Evolutionary conservation across 2,888 invertebrate genomes (phyloP).

Genomic region (Cheilosia impressa): DNA sequence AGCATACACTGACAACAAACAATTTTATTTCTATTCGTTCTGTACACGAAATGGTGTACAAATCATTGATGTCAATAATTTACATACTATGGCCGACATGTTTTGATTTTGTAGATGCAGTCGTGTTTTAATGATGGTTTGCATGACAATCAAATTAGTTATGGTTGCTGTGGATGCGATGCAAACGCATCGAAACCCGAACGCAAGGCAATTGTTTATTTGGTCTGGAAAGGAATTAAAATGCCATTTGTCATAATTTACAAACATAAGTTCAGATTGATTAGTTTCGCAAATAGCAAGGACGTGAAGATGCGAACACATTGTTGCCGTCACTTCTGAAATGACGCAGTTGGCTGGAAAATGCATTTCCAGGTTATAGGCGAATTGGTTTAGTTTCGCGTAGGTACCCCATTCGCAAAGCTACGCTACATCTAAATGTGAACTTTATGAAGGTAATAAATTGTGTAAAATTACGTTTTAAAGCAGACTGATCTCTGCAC

Average conservation of each 20-base stretch:
- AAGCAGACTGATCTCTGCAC: too few relatives aligned
- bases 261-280: background rate
- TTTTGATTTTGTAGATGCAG: slow-evolving; percentile 8
- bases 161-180: background rate
- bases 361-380: too few relatives aligned
- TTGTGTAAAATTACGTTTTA: too few relatives aligned
- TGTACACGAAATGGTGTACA: slow-evolving; percentile 26
- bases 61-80: slow-evolving; percentile 31
- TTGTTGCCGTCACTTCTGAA: too few relatives aligned
- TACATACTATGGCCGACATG: background rate
- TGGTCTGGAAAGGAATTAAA: background rate
- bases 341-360: too few relatives aligned
- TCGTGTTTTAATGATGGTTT: background rate
- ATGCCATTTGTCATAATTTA: background rate
- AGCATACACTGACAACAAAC: slow-evolving; percentile 34
- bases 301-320: background rate
- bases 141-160: background rate
- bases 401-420: too few relatives aligned
- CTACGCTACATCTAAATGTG: too few relatives aligned
- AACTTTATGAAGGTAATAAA: too few relatives aligned
- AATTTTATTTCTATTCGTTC: slow-evolving; percentile 5
- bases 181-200: background rate
- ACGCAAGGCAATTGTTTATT: background rate
- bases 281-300: background rate
- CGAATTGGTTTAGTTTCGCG: too few relatives aligned